phyloP scores from a whole-genome alignment of 1,140 invertebrate species.

The Cotesia chilonis region DNA sequence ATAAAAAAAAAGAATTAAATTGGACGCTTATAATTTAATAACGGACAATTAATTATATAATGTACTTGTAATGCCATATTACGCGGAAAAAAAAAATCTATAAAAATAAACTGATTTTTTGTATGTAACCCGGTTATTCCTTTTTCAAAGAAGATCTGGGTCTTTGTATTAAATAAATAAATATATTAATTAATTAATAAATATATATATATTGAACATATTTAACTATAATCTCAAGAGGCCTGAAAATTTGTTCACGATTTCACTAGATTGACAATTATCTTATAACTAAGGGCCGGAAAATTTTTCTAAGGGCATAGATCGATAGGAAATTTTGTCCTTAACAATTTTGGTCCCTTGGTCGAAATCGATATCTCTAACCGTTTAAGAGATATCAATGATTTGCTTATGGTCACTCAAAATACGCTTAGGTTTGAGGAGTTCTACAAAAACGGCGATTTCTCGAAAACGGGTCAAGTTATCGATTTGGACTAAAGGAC shows the following conservation, averaged over 20 bases:
- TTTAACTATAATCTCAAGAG: conserved; percentile 18
- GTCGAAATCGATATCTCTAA: no score
- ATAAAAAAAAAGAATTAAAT: conserved; percentile 43
- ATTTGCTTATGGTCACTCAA: no score
- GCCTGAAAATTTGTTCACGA: not conserved
- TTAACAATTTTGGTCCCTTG: no score
- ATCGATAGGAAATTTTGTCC: no score
- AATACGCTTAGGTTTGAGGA: no score
- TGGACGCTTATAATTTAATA: conserved; percentile 59
- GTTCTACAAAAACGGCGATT: no score
- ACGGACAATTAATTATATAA: conserved; percentile 54
- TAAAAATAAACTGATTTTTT: conserved; percentile 38
- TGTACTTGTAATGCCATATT: conserved; percentile 57
- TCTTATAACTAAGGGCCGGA: no score
- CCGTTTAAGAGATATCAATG: no score
- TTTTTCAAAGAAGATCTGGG: conserved; percentile 24
- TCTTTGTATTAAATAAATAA: conserved; percentile 23
- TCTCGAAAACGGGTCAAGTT: no score
- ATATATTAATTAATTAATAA: conserved; percentile 28
- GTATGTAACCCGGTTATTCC: conserved; percentile 27
- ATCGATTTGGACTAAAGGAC: no score
- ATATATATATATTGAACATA: conserved; percentile 23
- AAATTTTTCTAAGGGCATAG: no score
- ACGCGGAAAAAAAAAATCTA: conserved; percentile 46
- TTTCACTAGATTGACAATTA: no score